Evolutionary conservation across 2,888 invertebrate genomes (phyloP), one percentile per base, ranked within the genome.

Genomic region (Eupithecia centaureata): DNA sequence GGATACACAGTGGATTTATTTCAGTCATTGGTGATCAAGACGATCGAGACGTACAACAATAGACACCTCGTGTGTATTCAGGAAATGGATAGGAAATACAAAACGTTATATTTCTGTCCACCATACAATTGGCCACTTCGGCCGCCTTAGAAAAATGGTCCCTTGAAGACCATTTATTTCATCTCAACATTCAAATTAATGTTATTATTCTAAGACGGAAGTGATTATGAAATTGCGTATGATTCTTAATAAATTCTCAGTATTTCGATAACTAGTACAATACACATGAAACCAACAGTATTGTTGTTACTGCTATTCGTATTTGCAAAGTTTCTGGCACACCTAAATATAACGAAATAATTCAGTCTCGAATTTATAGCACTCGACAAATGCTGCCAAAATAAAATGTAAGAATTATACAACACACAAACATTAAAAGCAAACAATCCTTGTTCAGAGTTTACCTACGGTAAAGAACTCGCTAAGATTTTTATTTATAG

Each of bases 1-100:
- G 68, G 78, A 80, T 81, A 77, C 22, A 82, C 68, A 73, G 79
- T 81, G 68, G 72, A 75, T 76, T 76, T 77, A 77, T 79, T 80
- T 78, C 66, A 73, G 76, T 70, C 61, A 3, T 42, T 35, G n/a
- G 15, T 51, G 64, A 71, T 54, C 61, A 59, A 30, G 51, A 64
- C 67, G 67, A 54, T 30, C 54, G 54, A 56, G 54, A 30, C 54
- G 70, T 58, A 71, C 72, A 65, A 76, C 74, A 75, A 76, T 76
- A 67, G 72, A 51, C 28, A 52, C 10, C 13, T 28, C 7, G 12
- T 54, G 25, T 56, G 18, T 32, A 32, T 30, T 32, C 56, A 56
- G n/a, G 32, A 57, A 28, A 30, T 56, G 22, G 4, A 22, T 10
- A 47, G 47, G 10, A 22, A 22, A 47, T 47, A 12, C 47, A 47